Evolutionary conservation across 2,797 vertebrate species (phyloP), one percentile per base, ranked within the genome.

Genomic region (Amazona ochrocephala): DNA sequence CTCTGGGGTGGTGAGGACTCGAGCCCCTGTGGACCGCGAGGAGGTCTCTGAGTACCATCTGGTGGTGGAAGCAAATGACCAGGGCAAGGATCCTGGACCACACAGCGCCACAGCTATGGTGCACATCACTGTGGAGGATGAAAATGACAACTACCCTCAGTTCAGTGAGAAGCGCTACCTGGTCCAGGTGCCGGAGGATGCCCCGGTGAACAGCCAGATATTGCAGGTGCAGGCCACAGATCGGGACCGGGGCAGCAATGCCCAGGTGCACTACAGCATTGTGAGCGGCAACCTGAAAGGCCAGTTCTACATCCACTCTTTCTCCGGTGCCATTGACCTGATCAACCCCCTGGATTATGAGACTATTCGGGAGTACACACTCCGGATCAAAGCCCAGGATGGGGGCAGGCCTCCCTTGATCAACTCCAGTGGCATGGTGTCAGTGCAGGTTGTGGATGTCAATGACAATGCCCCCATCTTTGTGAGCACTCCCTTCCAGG

Each of bases 381-480:
- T 99, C 45, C 97, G 99, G 39, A 98, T 99, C 90, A 99, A 99
- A 97, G 99, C 99, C 15, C 99, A 99, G 96, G 99, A 99, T 9
- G 99, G 99, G 2, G 99, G 99, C 80, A 98, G 99, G 68, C 99
- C 99, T 19, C 99, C 99, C 3, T 98, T 99, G 94, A 99, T 99
- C 89, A 99, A 99, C 51, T 98, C 98, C 78, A 99, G 99, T 0
- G 99, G 99, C 21, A 98, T 99, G 97, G 99, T 99, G 84, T 98
- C 99, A 0, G 98, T 99, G 72, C 99, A 99, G 79, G 99, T 99
- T 7, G 97, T 99, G 85, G 99, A 99, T 0, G 97, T 99, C 12
- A 99, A 99, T 2, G 99, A 99, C 97, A 99, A 99, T 2, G 98
- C 98, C 5, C 99, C 99, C 61, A 99, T 99, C 98, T 99, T 99